Percentiles rank a stretch among this genome's conserved stretches.
Evolutionary conservation across 2,113 vertebrate species (phyloP).

Genomic region (Beaufortia kweichowensis): DNA sequence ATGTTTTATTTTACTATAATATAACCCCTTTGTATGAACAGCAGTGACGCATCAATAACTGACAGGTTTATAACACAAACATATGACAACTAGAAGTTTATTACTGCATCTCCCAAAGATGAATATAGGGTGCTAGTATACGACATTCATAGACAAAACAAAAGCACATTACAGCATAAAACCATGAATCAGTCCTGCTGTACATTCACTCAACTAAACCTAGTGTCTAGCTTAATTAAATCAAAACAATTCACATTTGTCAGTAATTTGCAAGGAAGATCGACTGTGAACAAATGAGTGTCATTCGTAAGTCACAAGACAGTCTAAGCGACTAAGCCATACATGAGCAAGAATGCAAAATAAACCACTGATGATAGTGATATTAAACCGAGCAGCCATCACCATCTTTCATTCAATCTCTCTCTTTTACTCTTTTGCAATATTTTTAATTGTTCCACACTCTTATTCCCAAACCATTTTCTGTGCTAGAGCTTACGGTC

Average conservation of each 20-base stretch:
- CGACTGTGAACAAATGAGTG: slow-evolving; percentile 12
- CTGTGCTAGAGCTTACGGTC: slow-evolving; percentile 19
- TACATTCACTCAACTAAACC: slow-evolving; percentile 9
- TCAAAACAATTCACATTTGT: slow-evolving; percentile 25
- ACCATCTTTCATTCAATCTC: no score
- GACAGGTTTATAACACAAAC: slow-evolving; percentile 51
- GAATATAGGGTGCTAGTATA: slow-evolving; percentile 52
- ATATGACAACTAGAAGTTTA: slow-evolving; percentile 58
- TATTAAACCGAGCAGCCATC: slow-evolving; percentile 5
- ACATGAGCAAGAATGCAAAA: slow-evolving; percentile 11
- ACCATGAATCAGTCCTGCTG: slow-evolving; percentile 61
- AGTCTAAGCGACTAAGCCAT: slow-evolving; percentile 19
- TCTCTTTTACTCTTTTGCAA: background rate
- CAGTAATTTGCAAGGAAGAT: background rate
- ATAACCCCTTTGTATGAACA: no score
- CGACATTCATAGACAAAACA: slow-evolving; percentile 53
- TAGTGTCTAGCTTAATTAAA: slow-evolving; percentile 16
- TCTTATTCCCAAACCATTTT: background rate
- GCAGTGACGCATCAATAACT: slow-evolving; percentile 63
- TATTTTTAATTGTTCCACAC: background rate
- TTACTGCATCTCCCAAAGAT: slow-evolving; percentile 60
- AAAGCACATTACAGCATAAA: slow-evolving; percentile 59
- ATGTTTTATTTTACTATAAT: no score
- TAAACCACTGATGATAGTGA: slow-evolving; percentile 3
- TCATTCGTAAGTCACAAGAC: slow-evolving; percentile 35